These are phyloP conservation scores for Melanotaenia trifasciata DNA, from an alignment of 2,797 vertebrate species.

Conservation along the genomic window DNA sequence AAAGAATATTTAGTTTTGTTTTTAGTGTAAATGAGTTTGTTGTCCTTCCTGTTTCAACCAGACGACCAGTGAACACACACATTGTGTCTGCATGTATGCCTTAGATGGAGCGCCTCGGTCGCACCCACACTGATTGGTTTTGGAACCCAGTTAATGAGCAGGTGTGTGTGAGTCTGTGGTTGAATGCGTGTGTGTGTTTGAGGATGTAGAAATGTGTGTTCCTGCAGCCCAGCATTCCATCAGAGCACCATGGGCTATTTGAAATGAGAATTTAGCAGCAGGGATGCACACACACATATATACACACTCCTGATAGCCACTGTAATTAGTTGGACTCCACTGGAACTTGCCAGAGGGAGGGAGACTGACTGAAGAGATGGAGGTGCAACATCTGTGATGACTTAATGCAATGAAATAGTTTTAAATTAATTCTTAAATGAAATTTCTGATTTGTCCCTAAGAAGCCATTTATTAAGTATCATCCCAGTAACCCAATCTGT, in stretches of 20 bases:
- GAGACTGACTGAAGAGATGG: conserved; percentile 22
- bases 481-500: not conserved
- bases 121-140: conserved; percentile 69
- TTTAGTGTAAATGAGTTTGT: too few species aligned
- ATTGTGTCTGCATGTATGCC: conserved; percentile 35
- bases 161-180: conserved; percentile 63
- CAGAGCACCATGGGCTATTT: conserved; percentile 77
- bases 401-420: conserved; percentile 64
- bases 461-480: not conserved
- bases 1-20: too few species aligned
- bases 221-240: conserved; percentile 41
- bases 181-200: conserved; percentile 36
- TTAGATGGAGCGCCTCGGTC: conserved; percentile 62
- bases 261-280: conserved; percentile 80
- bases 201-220: conserved; percentile 13
- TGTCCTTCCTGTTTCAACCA: too few species aligned
- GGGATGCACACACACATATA: conserved; percentile 54
- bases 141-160: conserved; percentile 76
- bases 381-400: conserved; percentile 54
- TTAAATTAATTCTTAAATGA: conserved; percentile 47
- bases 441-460: conserved; percentile 28
- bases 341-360: conserved; percentile 72
- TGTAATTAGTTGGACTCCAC: conserved; percentile 82
- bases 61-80: not conserved
- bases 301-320: conserved; percentile 66